phyloP scores from a whole-genome alignment of 2,113 vertebrate genomes.

The Nasalis larvatus region DNA sequence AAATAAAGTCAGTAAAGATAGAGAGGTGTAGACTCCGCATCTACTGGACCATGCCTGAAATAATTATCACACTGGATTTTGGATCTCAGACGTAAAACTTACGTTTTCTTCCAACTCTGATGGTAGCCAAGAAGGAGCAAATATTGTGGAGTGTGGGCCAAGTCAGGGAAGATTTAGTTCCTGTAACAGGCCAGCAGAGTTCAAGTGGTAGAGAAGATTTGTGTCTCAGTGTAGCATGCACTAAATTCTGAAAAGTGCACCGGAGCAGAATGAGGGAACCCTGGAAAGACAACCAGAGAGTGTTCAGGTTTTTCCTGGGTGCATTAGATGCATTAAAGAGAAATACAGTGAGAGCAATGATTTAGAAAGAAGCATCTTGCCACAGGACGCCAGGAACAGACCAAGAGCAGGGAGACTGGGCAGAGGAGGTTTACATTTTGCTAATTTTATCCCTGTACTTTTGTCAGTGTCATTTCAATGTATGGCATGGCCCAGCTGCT shows the following conservation, averaged over 20 bases:
- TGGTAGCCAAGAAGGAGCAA: neutral
- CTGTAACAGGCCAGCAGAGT: neutral
- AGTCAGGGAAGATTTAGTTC: neutral
- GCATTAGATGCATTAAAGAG: neutral
- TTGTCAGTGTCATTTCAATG: neutral
- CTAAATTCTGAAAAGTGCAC: neutral
- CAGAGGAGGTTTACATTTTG: neutral
- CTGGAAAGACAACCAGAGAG: neutral
- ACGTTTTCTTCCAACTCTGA: neutral
- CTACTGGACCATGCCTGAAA: neutral
- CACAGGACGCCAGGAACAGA: neutral
- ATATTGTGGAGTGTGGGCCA: no score
- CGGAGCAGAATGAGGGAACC: neutral
- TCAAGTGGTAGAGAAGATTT: neutral
- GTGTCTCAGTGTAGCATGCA: neutral
- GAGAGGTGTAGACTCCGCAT: accelerated
- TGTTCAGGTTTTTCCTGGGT: neutral
- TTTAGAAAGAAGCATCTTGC: neutral
- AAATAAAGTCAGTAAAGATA: neutral
- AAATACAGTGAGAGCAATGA: neutral
- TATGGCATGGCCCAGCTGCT: neutral
- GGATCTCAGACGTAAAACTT: neutral
- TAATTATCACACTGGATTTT: neutral
- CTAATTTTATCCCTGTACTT: neutral
- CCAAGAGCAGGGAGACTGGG: neutral